Percentiles rank a stretch among this genome's conserved stretches.
These are phyloP conservation scores for Delichon dasypus DNA, from an alignment of 2,797 vertebrate genomes.

Conservation along the genomic window DNA sequence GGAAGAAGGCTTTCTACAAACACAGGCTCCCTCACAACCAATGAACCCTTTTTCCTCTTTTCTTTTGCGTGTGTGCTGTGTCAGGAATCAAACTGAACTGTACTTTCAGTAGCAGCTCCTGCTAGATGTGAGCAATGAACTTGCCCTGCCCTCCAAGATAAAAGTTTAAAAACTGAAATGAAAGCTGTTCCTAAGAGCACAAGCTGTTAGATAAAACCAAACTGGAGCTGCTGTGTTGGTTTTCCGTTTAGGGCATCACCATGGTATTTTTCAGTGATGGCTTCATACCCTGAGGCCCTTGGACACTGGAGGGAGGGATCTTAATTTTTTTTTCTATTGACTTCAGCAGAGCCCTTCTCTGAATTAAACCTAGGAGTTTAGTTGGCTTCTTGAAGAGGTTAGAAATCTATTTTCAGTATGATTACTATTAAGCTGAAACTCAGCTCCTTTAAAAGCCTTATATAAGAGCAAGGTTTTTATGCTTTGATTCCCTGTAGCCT, in stretches of 20 bases:
- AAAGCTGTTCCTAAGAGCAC: not conserved
- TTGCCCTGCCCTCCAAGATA: not conserved
- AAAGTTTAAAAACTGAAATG: not conserved
- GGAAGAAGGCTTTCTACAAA: not conserved
- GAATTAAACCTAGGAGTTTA: not conserved
- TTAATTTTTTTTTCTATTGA: not conserved
- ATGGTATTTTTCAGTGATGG: not conserved
- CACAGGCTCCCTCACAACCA: not conserved
- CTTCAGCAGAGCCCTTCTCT: not conserved
- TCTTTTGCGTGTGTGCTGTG: not conserved
- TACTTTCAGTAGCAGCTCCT: not conserved
- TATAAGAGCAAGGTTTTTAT: not conserved
- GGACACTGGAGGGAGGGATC: not conserved
- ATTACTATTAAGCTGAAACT: not conserved
- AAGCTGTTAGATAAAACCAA: not conserved
- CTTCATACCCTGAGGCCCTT: not conserved
- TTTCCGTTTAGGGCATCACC: not conserved
- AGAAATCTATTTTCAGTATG: not conserved
- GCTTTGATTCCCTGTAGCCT: not conserved
- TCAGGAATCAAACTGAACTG: constrained; percentile 20
- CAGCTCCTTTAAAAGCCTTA: not conserved
- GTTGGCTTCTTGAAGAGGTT: not conserved
- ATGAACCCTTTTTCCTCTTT: not conserved
- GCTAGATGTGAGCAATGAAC: constrained; percentile 11
- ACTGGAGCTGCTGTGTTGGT: not conserved